Conservation (phyloP, 2,113 vertebrate genomes). For the Orthonyx spaldingii region DNA sequence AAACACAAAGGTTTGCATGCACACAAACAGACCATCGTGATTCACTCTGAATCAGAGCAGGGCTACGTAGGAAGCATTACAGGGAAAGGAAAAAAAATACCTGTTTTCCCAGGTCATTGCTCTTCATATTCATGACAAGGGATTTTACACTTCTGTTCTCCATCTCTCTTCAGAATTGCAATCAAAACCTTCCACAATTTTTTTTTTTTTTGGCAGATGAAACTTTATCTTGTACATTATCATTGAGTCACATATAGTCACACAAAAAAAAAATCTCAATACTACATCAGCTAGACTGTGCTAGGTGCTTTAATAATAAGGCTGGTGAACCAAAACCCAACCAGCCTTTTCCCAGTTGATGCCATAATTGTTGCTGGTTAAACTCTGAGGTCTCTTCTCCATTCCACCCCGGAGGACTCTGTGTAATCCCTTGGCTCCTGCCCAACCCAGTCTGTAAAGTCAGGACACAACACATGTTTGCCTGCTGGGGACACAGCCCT, state of each 20-base stretch:
- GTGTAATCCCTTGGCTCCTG: background rate
- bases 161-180: background rate
- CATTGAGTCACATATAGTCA: rapidly evolving
- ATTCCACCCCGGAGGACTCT: background rate
- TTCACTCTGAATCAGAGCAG: background rate
- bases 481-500: background rate
- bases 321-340: background rate
- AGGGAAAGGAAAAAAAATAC: background rate
- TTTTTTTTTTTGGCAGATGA: background rate
- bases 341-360: background rate
- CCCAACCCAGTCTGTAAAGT: background rate
- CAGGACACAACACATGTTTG: background rate
- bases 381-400: background rate
- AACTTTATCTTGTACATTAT: background rate
- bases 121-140: background rate
- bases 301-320: background rate
- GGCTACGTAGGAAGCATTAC: background rate
- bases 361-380: background rate
- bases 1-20: background rate
- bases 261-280: background rate
- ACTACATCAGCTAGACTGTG: background rate
- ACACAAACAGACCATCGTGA: background rate
- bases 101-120: background rate
- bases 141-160: background rate
- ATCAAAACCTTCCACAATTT: background rate